Evolutionary conservation across 2,888 invertebrate species (phyloP).

Genomic region (Drosophila recens): DNA sequence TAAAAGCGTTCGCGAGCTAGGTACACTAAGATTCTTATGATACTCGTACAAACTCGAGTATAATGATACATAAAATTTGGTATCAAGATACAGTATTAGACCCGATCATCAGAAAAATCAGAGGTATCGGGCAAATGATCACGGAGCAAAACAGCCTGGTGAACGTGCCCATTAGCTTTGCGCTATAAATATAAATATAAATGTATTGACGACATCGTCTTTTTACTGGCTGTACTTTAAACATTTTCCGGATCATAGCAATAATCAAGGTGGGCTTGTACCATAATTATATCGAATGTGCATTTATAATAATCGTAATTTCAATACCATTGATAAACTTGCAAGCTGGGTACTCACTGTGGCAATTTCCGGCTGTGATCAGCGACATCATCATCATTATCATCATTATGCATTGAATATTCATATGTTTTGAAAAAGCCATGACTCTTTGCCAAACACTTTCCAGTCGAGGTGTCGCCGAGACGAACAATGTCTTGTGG

Average conservation of each 20-base stretch:
- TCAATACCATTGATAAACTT: slow-evolving; percentile 18
- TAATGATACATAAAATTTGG: too few species aligned
- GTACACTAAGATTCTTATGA: too few species aligned
- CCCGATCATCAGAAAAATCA: too few species aligned
- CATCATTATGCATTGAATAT: slow-evolving; percentile 48
- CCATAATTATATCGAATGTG: slow-evolving; percentile 2
- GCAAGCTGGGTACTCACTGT: slow-evolving; percentile 60
- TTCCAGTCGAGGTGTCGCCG: slow-evolving; percentile 24
- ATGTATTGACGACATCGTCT: neutral
- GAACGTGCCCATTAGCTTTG: too few species aligned
- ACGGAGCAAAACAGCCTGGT: too few species aligned
- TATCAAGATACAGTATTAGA: too few species aligned
- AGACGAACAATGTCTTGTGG: slow-evolving; percentile 47
- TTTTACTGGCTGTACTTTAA: neutral
- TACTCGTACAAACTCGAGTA: too few species aligned
- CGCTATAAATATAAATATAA: too few species aligned
- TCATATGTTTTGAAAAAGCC: slow-evolving; percentile 36
- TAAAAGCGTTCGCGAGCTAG: too few species aligned
- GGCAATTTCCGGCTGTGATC: slow-evolving; percentile 67
- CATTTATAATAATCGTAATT: slow-evolving; percentile 8
- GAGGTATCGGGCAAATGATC: too few species aligned
- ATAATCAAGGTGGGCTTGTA: neutral
- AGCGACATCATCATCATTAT: slow-evolving; percentile 54
- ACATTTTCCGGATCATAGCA: slow-evolving; percentile 1
- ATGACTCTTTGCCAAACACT: slow-evolving; percentile 51